Base-by-base conservation (phyloP, 1,140 invertebrate species). In the Rhizoglyphus robini region DNA sequence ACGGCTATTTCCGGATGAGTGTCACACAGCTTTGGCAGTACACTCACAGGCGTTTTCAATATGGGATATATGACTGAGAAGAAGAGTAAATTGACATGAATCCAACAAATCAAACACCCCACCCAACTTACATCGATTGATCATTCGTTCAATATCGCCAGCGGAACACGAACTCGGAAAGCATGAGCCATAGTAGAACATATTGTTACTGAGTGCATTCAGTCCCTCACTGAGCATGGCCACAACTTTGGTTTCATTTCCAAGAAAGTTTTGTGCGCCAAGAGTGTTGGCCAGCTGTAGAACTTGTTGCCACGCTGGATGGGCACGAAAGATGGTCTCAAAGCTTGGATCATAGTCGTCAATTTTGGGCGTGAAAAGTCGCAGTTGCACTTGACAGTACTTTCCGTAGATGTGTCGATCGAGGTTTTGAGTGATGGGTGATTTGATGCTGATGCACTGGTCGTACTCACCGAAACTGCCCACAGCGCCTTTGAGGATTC, bases 381-480 rank as follows among this genome's bases (percentile, higher is more conserved):
- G 51, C 8, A 54, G 15, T 5, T 54, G 51, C 8, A 54, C 51
- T 25, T 25, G 51, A 54, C 51, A 54, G 20, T 54, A 54, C 23
- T 54, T 8, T 8, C 51, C 51, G 20, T 54, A 54, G 20, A 54
- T 20, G 23, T 32, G 51, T 8, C 51, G 51, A 54, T 23, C 51
- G 20, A 5, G 8, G 20, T 54, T 23, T n/a, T n/a, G n/a, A 8
- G 23, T 11, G 8, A 54, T 11, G 8, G 23, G 51, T 11, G 8
- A 11, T 15, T 32, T 25, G 51, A 54, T 54, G 51, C 20, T 54
- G 51, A 54, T 32, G 20, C 51, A 54, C 20, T 27, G 23, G 23
- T 54, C 51, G 20, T 54, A 54, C 20, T 54, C 51, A 32, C 51
- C 51, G 15, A 54, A 32, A 32, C 51, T 54, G 51, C 51, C 23